Base-by-base conservation (phyloP, 2,888 invertebrate species). In the Lysandra bellargus region DNA sequence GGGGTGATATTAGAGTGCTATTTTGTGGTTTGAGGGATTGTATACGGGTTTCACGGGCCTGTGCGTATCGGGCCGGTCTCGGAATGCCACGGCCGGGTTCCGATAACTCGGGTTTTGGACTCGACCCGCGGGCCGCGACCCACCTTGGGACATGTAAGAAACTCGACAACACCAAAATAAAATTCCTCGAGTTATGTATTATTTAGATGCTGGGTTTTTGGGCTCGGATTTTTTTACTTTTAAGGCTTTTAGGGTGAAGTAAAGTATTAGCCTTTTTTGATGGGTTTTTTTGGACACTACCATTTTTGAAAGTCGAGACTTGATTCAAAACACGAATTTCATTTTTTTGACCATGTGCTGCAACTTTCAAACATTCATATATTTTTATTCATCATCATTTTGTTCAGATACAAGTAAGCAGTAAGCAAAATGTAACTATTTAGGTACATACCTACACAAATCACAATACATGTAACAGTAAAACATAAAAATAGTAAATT, bases 41-140 rank as follows among this genome's bases (percentile, higher is more conserved):
- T 88, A 90, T 89, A 90, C 89, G 92, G 91, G 90, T 74, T 79
- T 79, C 60, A 60, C 37, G 57, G 57, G 78, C 73, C 90, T 92
- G 92, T 93, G 91, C 92, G 92, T 94, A 93, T 93, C 93, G 91
- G 89, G 85, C 90, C 89, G 88, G 91, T 92, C 87, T 83, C 88
- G 92, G 94, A 94, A 94, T 94, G 93, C 92, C 92, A 92, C 93
- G 92, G 90, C 90, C 90, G 86, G 90, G 93, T 75, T 53, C 76
- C 76, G 94, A 94, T 94, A 94, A 94, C 90, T 90, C 88, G 85
- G 86, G 88, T 88, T 88, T 88, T 86, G 87, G 87, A 87, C 86
- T 86, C 84, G 82, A 87, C 85, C 83, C 87, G 9, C 61, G 4
- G 14, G 14, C 17, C 17, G 7, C 12, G 49, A 76, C 76, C 76